phyloP scores from a whole-genome alignment of 2,113 vertebrate genomes.

The Tachuris rubrigastra region DNA sequence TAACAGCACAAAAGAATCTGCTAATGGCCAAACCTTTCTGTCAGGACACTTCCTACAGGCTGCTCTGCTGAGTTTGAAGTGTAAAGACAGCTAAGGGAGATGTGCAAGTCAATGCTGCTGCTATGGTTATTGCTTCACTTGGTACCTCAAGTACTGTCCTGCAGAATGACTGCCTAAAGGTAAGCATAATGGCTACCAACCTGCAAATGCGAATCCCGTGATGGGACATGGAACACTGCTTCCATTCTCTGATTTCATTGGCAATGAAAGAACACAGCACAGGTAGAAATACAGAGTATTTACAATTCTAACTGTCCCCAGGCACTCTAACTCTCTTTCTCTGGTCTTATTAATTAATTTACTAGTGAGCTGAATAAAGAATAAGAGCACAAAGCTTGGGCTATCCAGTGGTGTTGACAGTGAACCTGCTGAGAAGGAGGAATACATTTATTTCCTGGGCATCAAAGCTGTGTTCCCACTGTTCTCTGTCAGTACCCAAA shows the following conservation, averaged over 20 bases:
- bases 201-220: neutral
- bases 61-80: neutral
- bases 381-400: neutral
- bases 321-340: neutral
- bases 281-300: neutral
- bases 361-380: neutral
- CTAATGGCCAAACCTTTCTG: slow-evolving; percentile 29
- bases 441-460: neutral
- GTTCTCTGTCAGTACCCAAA: neutral
- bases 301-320: neutral
- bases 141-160: neutral
- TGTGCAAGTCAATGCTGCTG: neutral
- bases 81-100: neutral
- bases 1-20: neutral
- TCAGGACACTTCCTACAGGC: neutral
- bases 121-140: neutral
- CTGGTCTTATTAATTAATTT: neutral
- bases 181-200: neutral
- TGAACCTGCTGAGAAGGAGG: neutral
- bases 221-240: neutral
- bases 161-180: neutral
- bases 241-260: neutral
- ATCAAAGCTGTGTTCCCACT: neutral
- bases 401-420: neutral
- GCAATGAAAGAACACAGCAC: neutral